phyloP scores from a whole-genome alignment of 2,888 invertebrate genomes.

The Parascotia fuliginaria region DNA sequence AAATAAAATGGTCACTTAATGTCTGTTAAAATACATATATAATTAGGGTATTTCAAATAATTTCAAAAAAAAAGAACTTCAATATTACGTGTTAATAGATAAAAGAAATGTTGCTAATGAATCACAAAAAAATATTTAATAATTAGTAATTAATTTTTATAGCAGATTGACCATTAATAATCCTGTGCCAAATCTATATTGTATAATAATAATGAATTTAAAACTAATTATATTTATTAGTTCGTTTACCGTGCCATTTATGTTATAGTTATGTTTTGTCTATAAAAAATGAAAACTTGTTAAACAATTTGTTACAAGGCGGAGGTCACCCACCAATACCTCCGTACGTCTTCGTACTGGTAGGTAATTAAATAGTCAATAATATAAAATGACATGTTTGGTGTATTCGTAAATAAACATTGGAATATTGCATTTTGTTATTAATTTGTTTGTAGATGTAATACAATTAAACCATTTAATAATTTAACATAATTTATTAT shows the following conservation, averaged over 20 bases:
- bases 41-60: background rate
- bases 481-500: conserved; percentile 25
- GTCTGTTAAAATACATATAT: background rate
- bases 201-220: conserved; percentile 31
- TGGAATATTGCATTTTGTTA: conserved; percentile 43
- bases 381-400: conserved; percentile 34
- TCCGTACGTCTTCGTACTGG: conserved; percentile 15
- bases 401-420: conserved; percentile 27
- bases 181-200: conserved; percentile 42
- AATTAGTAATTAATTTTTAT: conserved; percentile 15
- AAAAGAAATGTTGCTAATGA: conserved; percentile 13
- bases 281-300: too few relatives aligned
- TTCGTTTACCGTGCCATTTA: too few relatives aligned
- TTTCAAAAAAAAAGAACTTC: conserved; percentile 9
- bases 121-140: too few relatives aligned
- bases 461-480: conserved; percentile 38
- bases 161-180: conserved; percentile 7
- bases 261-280: too few relatives aligned
- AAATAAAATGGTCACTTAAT: conserved; percentile 7
- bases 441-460: conserved; percentile 43
- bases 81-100: too few relatives aligned
- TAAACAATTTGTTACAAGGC: too few relatives aligned
- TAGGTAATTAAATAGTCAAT: conserved; percentile 35
- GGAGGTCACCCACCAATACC: too few relatives aligned
- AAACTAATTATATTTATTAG: background rate